These are phyloP conservation scores for Phyllotreta cruciferae DNA, from an alignment of 2,888 invertebrate species.

Conservation along the genomic window DNA sequence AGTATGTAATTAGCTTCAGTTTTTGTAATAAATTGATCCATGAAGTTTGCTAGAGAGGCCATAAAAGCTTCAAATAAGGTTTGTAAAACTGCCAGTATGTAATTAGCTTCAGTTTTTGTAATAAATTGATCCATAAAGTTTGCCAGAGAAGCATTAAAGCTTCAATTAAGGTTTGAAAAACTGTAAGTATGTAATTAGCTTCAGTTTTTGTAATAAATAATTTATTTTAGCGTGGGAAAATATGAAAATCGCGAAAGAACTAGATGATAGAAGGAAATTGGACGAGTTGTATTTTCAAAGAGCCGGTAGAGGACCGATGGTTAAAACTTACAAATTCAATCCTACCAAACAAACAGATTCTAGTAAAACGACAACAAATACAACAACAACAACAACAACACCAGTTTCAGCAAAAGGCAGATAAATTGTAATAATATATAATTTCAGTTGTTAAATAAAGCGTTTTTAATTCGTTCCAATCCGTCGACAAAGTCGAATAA, in stretches of 20 bases:
- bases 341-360: slow-evolving; percentile 68
- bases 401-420: slow-evolving; percentile 66
- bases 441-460: no score
- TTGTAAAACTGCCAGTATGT: no score
- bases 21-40: no score
- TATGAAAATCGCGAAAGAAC: slow-evolving; percentile 77
- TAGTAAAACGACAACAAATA: slow-evolving; percentile 50
- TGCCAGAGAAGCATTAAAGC: slow-evolving; percentile 76
- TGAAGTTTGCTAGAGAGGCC: no score
- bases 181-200: no score
- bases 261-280: slow-evolving; percentile 77
- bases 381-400: slow-evolving; percentile 50
- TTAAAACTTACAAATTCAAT: slow-evolving; percentile 87
- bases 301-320: slow-evolving; percentile 86
- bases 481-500: slow-evolving; percentile 1
- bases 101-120: no score
- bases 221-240: slow-evolving; percentile 75
- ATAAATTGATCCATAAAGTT: slow-evolving; percentile 64
- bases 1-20: no score
- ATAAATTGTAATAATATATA: slow-evolving; percentile 43
- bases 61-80: no score
- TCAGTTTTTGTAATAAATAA: slow-evolving; percentile 5
- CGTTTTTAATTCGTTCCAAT: no score
- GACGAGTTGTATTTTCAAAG: slow-evolving; percentile 82
- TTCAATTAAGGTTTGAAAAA: slow-evolving; percentile 82